Percentiles rank a stretch among this genome's conserved stretches.
phyloP scores from a whole-genome alignment of 1,140 invertebrate genomes.

The Papilio machaon region DNA sequence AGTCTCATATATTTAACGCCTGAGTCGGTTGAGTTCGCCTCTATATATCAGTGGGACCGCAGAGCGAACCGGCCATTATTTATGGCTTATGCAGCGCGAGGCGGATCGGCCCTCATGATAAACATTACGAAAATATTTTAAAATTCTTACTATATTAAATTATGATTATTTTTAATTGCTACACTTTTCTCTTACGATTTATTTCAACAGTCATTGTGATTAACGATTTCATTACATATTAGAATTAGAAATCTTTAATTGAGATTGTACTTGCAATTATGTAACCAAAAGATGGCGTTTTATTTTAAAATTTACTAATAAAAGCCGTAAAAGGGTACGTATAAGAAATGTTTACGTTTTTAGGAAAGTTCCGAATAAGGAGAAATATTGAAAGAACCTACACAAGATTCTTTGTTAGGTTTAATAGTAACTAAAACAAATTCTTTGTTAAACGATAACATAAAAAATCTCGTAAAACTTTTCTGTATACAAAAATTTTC shows the following conservation, averaged over 20 bases:
- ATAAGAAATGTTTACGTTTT: too few relatives aligned
- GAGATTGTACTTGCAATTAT: too few relatives aligned
- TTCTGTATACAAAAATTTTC: slow-evolving; percentile 1
- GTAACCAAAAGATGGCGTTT: too few relatives aligned
- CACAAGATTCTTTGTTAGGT: not conserved
- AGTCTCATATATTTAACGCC: slow-evolving; percentile 10
- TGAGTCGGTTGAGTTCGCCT: not conserved
- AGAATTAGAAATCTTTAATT: too few relatives aligned
- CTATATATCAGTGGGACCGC: slow-evolving; percentile 18
- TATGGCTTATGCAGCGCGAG: slow-evolving; percentile 19
- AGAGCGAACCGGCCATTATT: slow-evolving; percentile 17
- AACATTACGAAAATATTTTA: not conserved
- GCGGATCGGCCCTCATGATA: not conserved
- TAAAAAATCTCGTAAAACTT: slow-evolving; percentile 8
- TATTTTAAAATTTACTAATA: too few relatives aligned
- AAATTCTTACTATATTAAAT: not conserved
- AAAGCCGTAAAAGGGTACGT: too few relatives aligned
- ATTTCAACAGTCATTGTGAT: not conserved
- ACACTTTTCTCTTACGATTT: too few relatives aligned
- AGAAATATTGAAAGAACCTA: too few relatives aligned
- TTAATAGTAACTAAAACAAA: not conserved
- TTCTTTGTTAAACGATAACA: slow-evolving; percentile 8
- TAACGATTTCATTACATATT: not conserved
- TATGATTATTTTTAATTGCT: too few relatives aligned
- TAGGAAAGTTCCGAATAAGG: too few relatives aligned